Base-by-base conservation (phyloP, 1,140 invertebrate genomes). In the Centruroides vittatus region DNA sequence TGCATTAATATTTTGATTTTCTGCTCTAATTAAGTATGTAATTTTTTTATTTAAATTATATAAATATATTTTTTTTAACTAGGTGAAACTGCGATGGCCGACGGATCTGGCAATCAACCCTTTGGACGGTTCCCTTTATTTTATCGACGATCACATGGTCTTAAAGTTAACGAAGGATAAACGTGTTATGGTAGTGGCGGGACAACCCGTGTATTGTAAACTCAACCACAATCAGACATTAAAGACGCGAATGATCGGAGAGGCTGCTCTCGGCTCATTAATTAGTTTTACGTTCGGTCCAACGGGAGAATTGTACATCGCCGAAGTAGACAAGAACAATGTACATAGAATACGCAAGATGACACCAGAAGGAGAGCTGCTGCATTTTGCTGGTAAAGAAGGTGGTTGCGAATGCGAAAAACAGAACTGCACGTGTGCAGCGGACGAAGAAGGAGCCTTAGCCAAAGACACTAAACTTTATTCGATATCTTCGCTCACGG, bases 121-220 rank as follows among this genome's bases (percentile, higher is more conserved):
- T 1, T 75, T 97, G 49, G 93, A 97, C 72, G 91, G 94, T 71
- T 89, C 89, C 3, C 76, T 98, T 2, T 90, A 96, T 71, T 93
- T 98, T 61, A 88, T 98, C 53, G 93, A 98, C 70, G 91, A 96
- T 71, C 90, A 93, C 70, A 91, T 96, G 85, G 88, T 78, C 6
- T 76, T 96, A 0, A 88, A 93, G 69, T 76, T 98, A 72, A 93
- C 92, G 3, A 83, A 86, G 0, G 92, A 96, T 70, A 70, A 71
- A 36, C 58, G 90, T 47, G 84, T 97, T 0, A 89, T 93, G 67
- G 89, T 94, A 0, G 85, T 96, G 11, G 93, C 92, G 35, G 93
- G 93, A 7, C 79, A 89, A 60, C 91, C 92, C 0, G 75, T 93
- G 7, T 91, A 96, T 71, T 98, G 93, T 67, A 85, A 88, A 0